phyloP scores from a whole-genome alignment of 2,113 vertebrate species.

The Prunella fulvescens region DNA sequence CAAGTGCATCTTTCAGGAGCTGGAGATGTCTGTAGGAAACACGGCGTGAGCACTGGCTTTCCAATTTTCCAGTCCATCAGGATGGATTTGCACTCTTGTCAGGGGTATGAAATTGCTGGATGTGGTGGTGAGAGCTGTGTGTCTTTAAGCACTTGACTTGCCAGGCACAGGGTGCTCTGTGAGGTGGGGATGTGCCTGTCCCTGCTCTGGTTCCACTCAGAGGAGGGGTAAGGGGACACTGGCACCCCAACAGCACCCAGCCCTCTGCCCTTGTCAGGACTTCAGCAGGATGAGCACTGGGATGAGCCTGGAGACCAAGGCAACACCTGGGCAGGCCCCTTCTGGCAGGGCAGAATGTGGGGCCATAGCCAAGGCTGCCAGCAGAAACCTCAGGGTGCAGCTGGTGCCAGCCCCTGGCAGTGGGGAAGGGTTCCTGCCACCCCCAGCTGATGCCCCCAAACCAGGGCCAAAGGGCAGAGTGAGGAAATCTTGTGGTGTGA shows the following conservation, averaged over 20 bases:
- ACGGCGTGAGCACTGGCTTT: background rate
- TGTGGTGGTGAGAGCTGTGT: background rate
- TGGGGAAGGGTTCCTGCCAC: background rate
- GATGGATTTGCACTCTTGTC: constrained; percentile 11
- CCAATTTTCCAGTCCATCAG: constrained; percentile 57
- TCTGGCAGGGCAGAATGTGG: rapidly evolving
- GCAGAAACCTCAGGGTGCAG: background rate
- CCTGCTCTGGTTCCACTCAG: rapidly evolving
- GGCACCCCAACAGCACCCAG: background rate
- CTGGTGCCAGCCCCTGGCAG: background rate
- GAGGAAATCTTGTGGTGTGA: rapidly evolving
- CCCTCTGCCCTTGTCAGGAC: background rate
- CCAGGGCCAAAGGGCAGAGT: background rate
- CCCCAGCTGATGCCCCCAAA: background rate
- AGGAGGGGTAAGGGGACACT: background rate
- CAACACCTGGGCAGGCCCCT: rapidly evolving
- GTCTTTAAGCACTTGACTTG: background rate
- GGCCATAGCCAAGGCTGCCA: rapidly evolving
- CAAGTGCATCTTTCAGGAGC: background rate
- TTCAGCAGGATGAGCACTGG: background rate
- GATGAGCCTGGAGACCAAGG: rapidly evolving
- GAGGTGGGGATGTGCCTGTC: background rate
- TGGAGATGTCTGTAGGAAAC: background rate
- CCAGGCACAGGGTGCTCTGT: background rate
- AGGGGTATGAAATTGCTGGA: background rate